Evolutionary conservation across 2,888 invertebrate species (phyloP).

Genomic region (Macrosoma leucophasiata): DNA sequence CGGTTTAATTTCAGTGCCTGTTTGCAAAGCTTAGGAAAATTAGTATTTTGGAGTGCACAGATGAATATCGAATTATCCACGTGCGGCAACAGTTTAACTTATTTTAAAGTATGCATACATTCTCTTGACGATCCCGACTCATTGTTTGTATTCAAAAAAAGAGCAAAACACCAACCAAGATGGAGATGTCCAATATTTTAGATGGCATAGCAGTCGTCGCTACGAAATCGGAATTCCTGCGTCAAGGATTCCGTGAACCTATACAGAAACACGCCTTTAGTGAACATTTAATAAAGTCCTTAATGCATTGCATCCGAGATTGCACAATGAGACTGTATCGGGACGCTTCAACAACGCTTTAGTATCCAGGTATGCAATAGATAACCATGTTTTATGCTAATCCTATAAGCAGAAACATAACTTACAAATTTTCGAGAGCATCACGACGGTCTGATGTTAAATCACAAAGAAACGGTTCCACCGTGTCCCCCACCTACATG

Average conservation of each 20-base stretch:
- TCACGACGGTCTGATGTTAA: slow-evolving; percentile 36
- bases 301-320: too few relatives aligned
- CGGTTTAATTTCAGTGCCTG: too few relatives aligned
- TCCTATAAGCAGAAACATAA: slow-evolving; percentile 62
- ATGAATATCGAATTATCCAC: too few relatives aligned
- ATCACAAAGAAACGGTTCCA: slow-evolving; percentile 44
- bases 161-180: slow-evolving; percentile 69
- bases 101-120: slow-evolving; percentile 69
- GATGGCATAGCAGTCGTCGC: slow-evolving; percentile 73
- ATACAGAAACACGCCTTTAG: too few relatives aligned
- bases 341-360: slow-evolving; percentile 60
- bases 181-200: slow-evolving; percentile 77
- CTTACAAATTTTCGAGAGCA: slow-evolving; percentile 64
- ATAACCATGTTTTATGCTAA: slow-evolving; percentile 70
- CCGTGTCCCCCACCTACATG: slow-evolving; percentile 27
- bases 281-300: slow-evolving; percentile 25
- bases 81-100: slow-evolving; percentile 50
- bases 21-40: too few relatives aligned
- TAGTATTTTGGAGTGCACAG: too few relatives aligned
- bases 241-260: slow-evolving; percentile 52
- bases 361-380: slow-evolving; percentile 69
- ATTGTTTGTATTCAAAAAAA: slow-evolving; percentile 69
- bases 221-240: slow-evolving; percentile 68
- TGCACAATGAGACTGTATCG: slow-evolving; percentile 53
- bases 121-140: slow-evolving; percentile 68